These are phyloP conservation scores for Brenthis ino DNA, from an alignment of 2,888 invertebrate genomes.

Conservation along the genomic window DNA sequence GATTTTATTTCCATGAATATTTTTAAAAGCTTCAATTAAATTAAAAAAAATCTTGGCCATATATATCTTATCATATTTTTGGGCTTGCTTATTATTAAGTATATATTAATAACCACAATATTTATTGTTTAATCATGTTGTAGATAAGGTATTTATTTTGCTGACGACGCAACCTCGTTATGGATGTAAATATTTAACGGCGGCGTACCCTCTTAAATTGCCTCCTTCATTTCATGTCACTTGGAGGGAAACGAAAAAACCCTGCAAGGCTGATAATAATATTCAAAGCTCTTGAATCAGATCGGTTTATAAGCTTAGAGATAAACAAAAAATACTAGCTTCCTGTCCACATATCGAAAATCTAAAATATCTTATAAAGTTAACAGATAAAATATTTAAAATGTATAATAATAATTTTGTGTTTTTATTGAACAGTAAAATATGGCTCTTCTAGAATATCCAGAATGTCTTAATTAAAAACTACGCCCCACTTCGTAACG, in stretches of 20 bases:
- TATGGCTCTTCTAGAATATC: too few relatives aligned
- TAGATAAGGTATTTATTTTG: conserved; percentile 36
- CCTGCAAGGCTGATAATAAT: conserved; percentile 6
- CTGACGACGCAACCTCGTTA: conserved; percentile 38
- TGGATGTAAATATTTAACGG: conserved; percentile 40
- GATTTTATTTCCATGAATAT: too few relatives aligned
- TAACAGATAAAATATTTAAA: too few relatives aligned
- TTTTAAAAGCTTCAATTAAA: neutral
- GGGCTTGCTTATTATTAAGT: conserved; percentile 16
- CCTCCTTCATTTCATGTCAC: conserved; percentile 29
- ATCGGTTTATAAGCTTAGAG: neutral
- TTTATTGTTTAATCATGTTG: conserved; percentile 21
- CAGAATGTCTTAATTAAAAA: too few relatives aligned
- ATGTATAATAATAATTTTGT: too few relatives aligned
- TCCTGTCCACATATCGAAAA: neutral
- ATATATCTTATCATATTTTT: neutral
- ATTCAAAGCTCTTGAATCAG: neutral
- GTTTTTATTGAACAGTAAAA: too few relatives aligned
- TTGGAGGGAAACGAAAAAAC: conserved; percentile 16
- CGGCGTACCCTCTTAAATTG: conserved; percentile 32
- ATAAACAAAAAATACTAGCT: conserved; percentile 8
- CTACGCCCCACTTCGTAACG: too few relatives aligned
- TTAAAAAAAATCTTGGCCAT: neutral
- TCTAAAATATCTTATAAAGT: too few relatives aligned
- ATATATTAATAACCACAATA: conserved; percentile 22